Evolutionary conservation across 1,140 invertebrate genomes (phyloP), one percentile per base, ranked within the genome.

Genomic region (Olivierus martensii): DNA sequence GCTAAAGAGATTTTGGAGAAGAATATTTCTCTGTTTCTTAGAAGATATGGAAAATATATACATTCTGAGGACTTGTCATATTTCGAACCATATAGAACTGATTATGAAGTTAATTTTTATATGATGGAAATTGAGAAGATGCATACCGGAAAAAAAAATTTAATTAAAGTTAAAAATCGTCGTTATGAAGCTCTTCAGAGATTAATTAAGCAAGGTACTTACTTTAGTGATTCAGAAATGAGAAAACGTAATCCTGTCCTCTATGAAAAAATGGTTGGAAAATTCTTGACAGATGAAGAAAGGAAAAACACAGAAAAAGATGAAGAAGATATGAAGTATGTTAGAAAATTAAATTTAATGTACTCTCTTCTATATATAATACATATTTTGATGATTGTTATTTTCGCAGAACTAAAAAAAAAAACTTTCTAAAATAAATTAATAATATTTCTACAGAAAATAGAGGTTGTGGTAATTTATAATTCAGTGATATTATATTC

Each of bases 181-280:
- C 72, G 90, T 44, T 94, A 79, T 67, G 76, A 82, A 64, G 89
- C 88, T 10, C 70, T 94, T 63, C 78, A 85, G 59, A 73, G 78
- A 61, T 66, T 95, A 39, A 70, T 86, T 39, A 64, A 70, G 19
- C 75, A 82, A 52, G 75, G 82, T 38, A 72, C 77, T 21, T 94
- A 94, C 69, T 95, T 95, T 62, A 85, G 80, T 67, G 87, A 93
- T 66, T 78, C 77, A 53, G 84, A 90, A 75, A 95, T 95, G 89
- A 88, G 88, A 77, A 82, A 80, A 59, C 69, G 91, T 57, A 87
- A 90, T 69, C 90, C 90, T 1, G 73, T 87, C 48, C 66, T 94
- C 0, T 95, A 88, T 71, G 84, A 94, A 49, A 81, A 92, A 62
- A 70, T 95, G 50, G 71, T 94, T 49, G 89, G 88, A 0, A 80